A percentile compares a stretch with the other conserved stretches of the same genome.
phyloP scores from a whole-genome alignment of 2,797 vertebrate genomes.

The Phataginus tetradactyla region DNA sequence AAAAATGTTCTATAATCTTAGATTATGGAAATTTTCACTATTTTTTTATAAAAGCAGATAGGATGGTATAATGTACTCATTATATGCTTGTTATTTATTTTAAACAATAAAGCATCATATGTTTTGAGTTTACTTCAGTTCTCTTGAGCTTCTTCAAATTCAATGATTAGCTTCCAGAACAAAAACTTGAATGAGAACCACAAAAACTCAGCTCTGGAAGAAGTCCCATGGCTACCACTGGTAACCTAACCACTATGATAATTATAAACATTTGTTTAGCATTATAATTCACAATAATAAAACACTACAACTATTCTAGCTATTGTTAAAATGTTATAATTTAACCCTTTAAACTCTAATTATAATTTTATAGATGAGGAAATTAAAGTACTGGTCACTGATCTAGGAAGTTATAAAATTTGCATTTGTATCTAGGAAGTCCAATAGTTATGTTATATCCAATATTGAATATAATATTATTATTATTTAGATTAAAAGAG shows the following conservation, averaged over 20 bases:
- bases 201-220: background rate
- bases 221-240: background rate
- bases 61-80: background rate
- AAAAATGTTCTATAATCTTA: conserved; percentile 15
- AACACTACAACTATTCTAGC: background rate
- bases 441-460: background rate
- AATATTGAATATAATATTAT: background rate
- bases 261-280: background rate
- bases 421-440: background rate
- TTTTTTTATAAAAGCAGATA: background rate
- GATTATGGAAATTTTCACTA: background rate
- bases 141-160: background rate
- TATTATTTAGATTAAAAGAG: background rate
- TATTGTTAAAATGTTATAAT: background rate
- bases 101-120: background rate
- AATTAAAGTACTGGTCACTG: background rate
- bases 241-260: background rate
- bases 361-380: background rate
- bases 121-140: background rate
- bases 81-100: background rate
- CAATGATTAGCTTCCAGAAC: background rate
- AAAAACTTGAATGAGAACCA: background rate
- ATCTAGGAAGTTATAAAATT: background rate
- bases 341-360: background rate
- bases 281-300: background rate